These are phyloP conservation scores for Eubucco bourcierii DNA, from an alignment of 2,113 vertebrate species.

Conservation along the genomic window DNA sequence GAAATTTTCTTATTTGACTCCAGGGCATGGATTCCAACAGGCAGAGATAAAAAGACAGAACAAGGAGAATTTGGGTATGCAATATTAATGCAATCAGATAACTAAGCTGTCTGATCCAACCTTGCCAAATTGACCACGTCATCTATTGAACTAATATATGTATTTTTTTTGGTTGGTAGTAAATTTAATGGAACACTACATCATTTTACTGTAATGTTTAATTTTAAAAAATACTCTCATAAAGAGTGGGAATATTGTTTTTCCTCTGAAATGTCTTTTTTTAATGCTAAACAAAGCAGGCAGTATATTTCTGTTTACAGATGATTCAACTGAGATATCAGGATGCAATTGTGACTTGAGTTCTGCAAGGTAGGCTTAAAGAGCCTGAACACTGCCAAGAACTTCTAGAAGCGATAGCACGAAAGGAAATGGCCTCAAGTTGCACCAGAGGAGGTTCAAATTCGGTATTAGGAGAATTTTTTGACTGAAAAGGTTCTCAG, in stretches of 20 bases:
- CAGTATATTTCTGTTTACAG: neutral
- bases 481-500: too few species aligned
- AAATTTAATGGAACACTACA: neutral
- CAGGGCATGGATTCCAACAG: slow-evolving; percentile 36
- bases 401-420: neutral
- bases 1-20: slow-evolving; percentile 31
- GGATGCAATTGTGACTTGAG: neutral
- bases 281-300: neutral
- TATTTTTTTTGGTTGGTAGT: neutral
- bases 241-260: neutral
- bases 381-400: neutral
- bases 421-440: too few species aligned
- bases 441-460: too few species aligned
- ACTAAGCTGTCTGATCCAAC: neutral
- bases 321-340: neutral
- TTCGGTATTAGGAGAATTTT: too few species aligned
- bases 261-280: neutral
- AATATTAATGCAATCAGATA: slow-evolving; percentile 31
- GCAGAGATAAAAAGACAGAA: slow-evolving; percentile 1
- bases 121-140: neutral
- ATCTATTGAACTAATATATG: neutral
- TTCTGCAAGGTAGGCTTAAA: neutral
- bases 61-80: slow-evolving; percentile 7
- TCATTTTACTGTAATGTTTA: neutral
- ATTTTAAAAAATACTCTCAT: neutral